Evolutionary conservation across 1,140 invertebrate genomes (phyloP).

Genomic region (Maconellicoccus hirsutus): DNA sequence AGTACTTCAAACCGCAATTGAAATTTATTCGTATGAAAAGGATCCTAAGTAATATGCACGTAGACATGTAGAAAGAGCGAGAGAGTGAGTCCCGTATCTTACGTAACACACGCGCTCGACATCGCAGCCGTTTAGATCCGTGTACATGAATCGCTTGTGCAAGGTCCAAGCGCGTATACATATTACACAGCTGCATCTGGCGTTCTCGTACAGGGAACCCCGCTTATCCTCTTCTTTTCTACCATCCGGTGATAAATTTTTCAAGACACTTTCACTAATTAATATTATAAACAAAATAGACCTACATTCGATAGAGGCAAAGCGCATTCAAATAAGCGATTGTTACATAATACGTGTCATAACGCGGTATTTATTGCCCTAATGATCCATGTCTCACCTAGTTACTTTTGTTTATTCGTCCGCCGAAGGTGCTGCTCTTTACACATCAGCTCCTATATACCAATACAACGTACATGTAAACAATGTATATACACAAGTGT

Average conservation of each 20-base stretch:
- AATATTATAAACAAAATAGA: slow-evolving; percentile 10
- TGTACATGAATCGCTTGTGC: background rate
- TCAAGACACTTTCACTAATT: slow-evolving; percentile 1
- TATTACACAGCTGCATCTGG: too few relatives aligned
- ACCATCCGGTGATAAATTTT: background rate
- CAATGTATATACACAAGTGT: too few relatives aligned
- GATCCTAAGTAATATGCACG: too few relatives aligned
- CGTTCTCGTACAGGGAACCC: background rate
- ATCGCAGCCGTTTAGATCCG: background rate
- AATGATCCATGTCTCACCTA: slow-evolving; percentile 3
- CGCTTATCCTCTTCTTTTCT: background rate
- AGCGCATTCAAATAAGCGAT: background rate
- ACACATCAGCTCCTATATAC: too few relatives aligned
- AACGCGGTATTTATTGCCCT: background rate
- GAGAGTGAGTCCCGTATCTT: too few relatives aligned
- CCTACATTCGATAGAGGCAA: background rate
- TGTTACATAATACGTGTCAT: background rate
- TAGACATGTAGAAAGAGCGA: too few relatives aligned
- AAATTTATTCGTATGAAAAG: too few relatives aligned
- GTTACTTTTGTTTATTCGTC: background rate
- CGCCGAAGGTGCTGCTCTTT: background rate
- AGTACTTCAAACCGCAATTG: too few relatives aligned
- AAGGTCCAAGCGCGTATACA: background rate
- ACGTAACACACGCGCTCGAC: background rate
- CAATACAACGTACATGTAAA: too few relatives aligned